These are phyloP conservation scores for Dusona sp. DNA, from an alignment of 2,888 invertebrate species.

Conservation along the genomic window DNA sequence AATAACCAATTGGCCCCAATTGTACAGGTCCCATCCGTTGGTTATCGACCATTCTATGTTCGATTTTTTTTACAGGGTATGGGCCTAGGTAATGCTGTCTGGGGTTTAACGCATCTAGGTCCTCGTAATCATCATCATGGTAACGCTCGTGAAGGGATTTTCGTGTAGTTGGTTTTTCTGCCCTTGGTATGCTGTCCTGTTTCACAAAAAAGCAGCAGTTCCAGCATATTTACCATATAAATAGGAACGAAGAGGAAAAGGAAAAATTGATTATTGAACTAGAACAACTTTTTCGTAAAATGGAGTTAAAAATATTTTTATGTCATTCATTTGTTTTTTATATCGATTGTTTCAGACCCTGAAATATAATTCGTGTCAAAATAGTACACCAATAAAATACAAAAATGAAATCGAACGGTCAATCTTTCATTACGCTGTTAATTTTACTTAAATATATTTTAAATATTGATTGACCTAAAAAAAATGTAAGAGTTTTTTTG, in stretches of 20 bases:
- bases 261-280: not conserved
- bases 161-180: constrained; percentile 2
- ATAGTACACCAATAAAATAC: not conserved
- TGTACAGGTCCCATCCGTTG: not conserved
- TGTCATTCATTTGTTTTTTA: not conserved
- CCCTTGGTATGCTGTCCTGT: constrained; percentile 15
- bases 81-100: not conserved
- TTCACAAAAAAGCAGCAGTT: not conserved
- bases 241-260: not conserved
- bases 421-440: not conserved
- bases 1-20: not conserved
- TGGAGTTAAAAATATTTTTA: not conserved
- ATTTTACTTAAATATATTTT: not conserved
- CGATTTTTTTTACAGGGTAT: not conserved
- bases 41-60: not conserved
- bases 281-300: not conserved
- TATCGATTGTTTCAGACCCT: not conserved
- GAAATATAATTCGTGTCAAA: not conserved
- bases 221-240: not conserved
- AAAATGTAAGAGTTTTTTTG: not conserved
- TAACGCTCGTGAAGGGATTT: constrained; percentile 54
- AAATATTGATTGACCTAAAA: not conserved
- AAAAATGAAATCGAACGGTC: not conserved
- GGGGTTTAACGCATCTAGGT: not conserved
- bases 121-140: constrained; percentile 46